Evolutionary conservation across 2,797 vertebrate genomes (phyloP).

Genomic region (Peromyscus nudipes): DNA sequence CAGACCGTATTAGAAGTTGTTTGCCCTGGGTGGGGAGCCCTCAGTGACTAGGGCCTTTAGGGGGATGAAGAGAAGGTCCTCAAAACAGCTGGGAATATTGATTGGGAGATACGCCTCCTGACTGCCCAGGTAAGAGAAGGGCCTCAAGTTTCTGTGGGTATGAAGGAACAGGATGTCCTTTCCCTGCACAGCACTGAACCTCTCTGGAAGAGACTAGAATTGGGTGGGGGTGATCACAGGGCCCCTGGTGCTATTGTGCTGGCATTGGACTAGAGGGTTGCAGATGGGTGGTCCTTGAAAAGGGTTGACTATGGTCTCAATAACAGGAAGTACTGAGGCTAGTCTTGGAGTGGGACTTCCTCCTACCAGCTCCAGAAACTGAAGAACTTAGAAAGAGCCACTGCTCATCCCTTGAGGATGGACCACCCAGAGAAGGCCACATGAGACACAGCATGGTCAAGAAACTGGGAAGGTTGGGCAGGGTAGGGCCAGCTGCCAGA

Average conservation of each 20-base stretch:
- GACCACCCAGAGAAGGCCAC: no score
- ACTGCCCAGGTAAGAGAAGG: not conserved
- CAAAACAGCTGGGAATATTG: no score
- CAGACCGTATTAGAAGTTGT: not conserved
- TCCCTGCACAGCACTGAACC: no score
- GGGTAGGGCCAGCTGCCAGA: no score
- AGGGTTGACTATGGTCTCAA: no score
- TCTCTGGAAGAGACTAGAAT: not conserved
- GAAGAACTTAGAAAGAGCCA: accelerated
- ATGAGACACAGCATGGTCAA: accelerated
- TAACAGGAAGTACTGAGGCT: not conserved
- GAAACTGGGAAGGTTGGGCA: no score
- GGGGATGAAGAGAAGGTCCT: no score
- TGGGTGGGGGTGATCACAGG: not conserved
- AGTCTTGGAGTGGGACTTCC: not conserved
- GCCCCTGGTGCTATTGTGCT: no score
- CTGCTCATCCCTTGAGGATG: accelerated
- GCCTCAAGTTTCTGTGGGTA: not conserved
- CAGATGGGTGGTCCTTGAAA: accelerated
- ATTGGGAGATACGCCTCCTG: accelerated
- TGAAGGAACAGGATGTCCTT: no score
- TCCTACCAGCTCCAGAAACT: not conserved
- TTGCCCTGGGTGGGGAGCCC: not conserved
- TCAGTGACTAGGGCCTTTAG: not conserved
- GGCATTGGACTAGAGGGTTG: accelerated